Conservation (phyloP, 2,888 invertebrate species). For the Calliphora vomitoria region DNA sequence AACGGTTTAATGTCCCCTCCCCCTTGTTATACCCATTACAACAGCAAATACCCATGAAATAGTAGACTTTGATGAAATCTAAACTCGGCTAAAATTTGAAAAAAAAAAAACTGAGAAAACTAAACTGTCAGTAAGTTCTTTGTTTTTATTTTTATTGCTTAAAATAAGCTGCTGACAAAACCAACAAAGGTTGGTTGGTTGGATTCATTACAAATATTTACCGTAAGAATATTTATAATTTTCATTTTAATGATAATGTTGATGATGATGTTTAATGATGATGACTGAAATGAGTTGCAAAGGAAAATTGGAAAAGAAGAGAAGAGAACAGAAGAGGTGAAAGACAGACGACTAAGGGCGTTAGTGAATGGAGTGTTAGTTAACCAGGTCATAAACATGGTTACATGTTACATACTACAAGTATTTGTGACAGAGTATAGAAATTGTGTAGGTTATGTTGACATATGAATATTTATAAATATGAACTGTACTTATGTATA, state of each 20-base stretch:
- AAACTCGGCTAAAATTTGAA: constrained; percentile 26
- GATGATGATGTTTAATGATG: neutral
- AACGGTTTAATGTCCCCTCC: neutral
- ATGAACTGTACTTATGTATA: too few species aligned
- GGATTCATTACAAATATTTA: constrained; percentile 13
- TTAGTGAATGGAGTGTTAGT: constrained; percentile 2
- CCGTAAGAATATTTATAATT: constrained; percentile 27
- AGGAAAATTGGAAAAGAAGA: neutral
- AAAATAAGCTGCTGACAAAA: constrained; percentile 35
- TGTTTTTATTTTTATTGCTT: neutral
- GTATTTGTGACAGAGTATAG: neutral
- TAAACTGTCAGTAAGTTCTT: constrained; percentile 22
- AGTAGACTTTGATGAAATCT: constrained; percentile 54
- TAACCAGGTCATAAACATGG: constrained; percentile 53
- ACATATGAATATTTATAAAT: neutral
- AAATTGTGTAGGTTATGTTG: neutral
- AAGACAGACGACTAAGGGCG: neutral
- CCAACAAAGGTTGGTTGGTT: neutral
- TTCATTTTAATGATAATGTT: constrained; percentile 31
- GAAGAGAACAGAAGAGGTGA: constrained; percentile 1
- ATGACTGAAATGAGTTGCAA: neutral
- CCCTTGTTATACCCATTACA: neutral
- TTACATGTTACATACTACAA: constrained; percentile 19
- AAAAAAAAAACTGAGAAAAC: neutral
- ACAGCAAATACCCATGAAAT: constrained; percentile 13